Evolutionary conservation across 2,797 vertebrate genomes (phyloP), one percentile per base, ranked within the genome.

Genomic region (Falco rusticolus): DNA sequence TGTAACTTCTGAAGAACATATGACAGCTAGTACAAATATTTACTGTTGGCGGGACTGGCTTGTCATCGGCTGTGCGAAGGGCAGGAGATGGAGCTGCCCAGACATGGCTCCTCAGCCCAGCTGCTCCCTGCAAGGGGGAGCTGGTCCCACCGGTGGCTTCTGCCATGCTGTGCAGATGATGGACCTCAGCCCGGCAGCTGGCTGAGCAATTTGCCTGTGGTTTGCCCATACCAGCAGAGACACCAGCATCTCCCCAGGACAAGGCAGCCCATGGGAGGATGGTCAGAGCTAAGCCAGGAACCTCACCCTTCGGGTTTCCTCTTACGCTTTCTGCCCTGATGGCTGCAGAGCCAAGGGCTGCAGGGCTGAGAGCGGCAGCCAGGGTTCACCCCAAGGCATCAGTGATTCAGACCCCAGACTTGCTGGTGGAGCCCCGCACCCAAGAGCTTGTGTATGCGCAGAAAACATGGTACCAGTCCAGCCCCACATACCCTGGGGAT

Each of bases 171-270:
- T 50, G 65, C 77, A 6, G 13, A 0, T 13, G 74, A 10, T 3
- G 53, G 56, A 20, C 9, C 65, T 78, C 65, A 20, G 76, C 6
- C 33, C 1, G 53, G 29, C 48, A 78, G 29, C 47, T 33, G 60
- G 16, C 70, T 31, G 17, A 76, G 78, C 37, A 22, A 4, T 57
- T 5, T 6, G 2, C 25, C 75, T 0, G 0, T 8, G 50, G 17
- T n/a, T 43, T 45, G 48, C 41, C 10, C 14, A 0, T 6, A 14
- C 16, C 48, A 31, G 41, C 45, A 51, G 86, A n/a, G 65, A 57
- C 37, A 34, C 7, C 53, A 11, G 1, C 41, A 16, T 3, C 34
- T 70, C 39, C 56, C 37, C 66, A 29, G 56, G 51, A 25, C 65
- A 24, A 14, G 11, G 2, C 56, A 56, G 16, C 16, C 34, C 24